Conservation (phyloP, 2,888 invertebrate genomes). For the Monoplex corrugatus region DNA sequence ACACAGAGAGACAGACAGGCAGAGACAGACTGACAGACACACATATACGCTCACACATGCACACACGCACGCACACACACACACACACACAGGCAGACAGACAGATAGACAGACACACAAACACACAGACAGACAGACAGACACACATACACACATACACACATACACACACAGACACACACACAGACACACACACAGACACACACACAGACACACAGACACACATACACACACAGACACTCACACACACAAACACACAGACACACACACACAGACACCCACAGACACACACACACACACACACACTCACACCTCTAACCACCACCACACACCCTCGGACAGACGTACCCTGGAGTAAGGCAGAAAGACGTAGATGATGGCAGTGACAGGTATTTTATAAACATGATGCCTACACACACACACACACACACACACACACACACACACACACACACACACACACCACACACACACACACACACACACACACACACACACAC, state of each 20-base stretch:
- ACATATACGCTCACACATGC: neutral
- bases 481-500: too few relatives aligned
- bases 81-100: too few relatives aligned
- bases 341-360: slow-evolving; percentile 67
- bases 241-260: neutral
- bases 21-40: neutral
- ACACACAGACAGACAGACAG: neutral
- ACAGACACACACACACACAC: neutral
- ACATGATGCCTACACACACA: too few relatives aligned
- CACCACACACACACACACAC: too few relatives aligned
- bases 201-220: neutral
- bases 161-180: neutral
- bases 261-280: neutral
- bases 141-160: neutral
- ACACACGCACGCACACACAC: neutral
- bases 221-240: neutral
- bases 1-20: neutral
- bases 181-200: neutral
- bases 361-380: slow-evolving; percentile 66
- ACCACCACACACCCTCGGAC: too few relatives aligned
- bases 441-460: too few relatives aligned
- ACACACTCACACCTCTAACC: too few relatives aligned
- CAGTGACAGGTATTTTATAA: slow-evolving; percentile 67
- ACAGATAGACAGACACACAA: too few relatives aligned
- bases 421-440: too few relatives aligned